These are phyloP conservation scores for Rhynchotus rufescens DNA, from an alignment of 2,797 vertebrate genomes.

Conservation along the genomic window DNA sequence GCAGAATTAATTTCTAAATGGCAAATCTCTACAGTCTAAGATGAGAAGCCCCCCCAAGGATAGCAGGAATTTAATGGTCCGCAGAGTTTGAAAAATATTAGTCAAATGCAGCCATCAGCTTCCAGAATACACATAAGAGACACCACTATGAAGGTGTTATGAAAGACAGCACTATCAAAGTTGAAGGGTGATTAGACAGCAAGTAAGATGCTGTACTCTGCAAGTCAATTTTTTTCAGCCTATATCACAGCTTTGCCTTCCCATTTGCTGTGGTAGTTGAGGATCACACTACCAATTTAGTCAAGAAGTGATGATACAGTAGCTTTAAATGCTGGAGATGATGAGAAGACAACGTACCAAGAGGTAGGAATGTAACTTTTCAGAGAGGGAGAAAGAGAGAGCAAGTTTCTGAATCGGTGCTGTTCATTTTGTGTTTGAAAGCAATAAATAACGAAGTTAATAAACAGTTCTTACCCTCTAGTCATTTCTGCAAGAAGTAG, in stretches of 20 bases:
- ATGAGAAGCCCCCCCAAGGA: not conserved
- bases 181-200: not conserved
- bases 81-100: not conserved
- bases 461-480: not conserved
- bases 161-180: not conserved
- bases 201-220: not conserved
- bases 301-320: not conserved
- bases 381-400: not conserved
- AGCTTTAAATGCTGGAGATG: not conserved
- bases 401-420: not conserved
- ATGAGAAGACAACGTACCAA: not conserved
- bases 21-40: not conserved
- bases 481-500: not conserved
- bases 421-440: not conserved
- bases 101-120: not conserved
- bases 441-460: not conserved
- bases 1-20: not conserved
- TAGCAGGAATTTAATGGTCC: not conserved
- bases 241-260: not conserved
- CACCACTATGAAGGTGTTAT: not conserved
- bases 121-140: not conserved
- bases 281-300: not conserved
- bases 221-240: not conserved
- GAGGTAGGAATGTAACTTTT: not conserved
- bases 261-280: not conserved